Evolutionary conservation across 2,888 invertebrate species (phyloP).

Genomic region (Ethmia dodecea): DNA sequence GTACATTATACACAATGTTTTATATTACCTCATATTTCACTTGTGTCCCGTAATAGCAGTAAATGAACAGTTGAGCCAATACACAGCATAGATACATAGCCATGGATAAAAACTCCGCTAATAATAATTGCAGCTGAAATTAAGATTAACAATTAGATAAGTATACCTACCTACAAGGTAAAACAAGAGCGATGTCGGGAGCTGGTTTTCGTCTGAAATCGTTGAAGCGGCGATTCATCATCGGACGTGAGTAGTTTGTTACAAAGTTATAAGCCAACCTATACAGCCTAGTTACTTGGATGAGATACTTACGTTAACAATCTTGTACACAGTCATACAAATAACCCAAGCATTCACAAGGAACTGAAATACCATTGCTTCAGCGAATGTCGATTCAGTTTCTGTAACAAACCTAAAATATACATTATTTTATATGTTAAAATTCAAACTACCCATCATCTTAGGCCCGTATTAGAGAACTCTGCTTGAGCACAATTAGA

Average conservation of each 20-base stretch:
- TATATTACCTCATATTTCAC: conserved; percentile 49
- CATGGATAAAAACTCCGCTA: conserved; percentile 52
- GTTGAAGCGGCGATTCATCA: no score
- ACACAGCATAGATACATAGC: conserved; percentile 51
- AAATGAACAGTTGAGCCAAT: conserved; percentile 54
- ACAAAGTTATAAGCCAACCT: no score
- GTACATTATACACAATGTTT: no score
- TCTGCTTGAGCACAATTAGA: no score
- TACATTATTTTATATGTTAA: not conserved
- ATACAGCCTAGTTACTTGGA: no score
- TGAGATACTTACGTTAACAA: conserved; percentile 52
- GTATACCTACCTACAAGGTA: not conserved
- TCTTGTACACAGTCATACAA: conserved; percentile 64
- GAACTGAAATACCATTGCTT: conserved; percentile 51
- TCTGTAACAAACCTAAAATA: conserved; percentile 50
- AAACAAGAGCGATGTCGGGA: no score
- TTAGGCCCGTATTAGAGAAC: no score
- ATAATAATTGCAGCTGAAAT: conserved; percentile 41
- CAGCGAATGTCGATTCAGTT: conserved; percentile 51
- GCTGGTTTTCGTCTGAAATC: no score
- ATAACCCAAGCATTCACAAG: conserved; percentile 56
- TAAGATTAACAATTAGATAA: not conserved
- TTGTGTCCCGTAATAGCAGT: conserved; percentile 60
- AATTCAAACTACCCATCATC: no score
- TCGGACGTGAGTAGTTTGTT: no score